Conservation (phyloP, 2,888 invertebrate species). For the Torymus aiolomorphi region DNA sequence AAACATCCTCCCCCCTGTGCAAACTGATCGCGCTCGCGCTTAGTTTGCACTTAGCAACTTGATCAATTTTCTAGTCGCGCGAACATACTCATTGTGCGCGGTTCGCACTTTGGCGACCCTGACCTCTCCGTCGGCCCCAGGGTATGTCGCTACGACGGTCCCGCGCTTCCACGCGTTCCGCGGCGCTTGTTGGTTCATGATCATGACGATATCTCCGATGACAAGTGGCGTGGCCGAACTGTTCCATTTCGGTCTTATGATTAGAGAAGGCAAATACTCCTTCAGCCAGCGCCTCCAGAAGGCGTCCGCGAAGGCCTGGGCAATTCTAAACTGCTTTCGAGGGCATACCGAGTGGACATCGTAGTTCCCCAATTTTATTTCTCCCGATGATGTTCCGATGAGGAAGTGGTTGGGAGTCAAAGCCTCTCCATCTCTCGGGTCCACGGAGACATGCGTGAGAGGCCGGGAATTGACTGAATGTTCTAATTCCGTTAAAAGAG, state of each 20-base stretch:
- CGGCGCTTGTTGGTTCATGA: too few relatives aligned
- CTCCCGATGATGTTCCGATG: slow-evolving; percentile 22
- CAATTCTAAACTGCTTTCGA: background rate
- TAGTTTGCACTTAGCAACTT: background rate
- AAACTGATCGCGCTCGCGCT: too few relatives aligned
- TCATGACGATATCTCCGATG: too few relatives aligned
- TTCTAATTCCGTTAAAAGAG: too few relatives aligned
- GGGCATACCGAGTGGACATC: background rate
- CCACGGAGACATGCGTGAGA: slow-evolving; percentile 17
- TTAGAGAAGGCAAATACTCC: slow-evolving; percentile 31
- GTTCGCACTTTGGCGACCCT: background rate
- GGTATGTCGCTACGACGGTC: too few relatives aligned
- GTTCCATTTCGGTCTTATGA: slow-evolving; percentile 14
- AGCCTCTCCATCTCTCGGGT: background rate
- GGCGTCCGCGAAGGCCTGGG: slow-evolving; percentile 16
- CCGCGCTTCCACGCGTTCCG: too few relatives aligned
- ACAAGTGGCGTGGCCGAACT: too few relatives aligned
- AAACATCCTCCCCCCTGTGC: too few relatives aligned
- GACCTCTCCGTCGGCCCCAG: too few relatives aligned
- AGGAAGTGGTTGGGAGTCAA: slow-evolving; percentile 42
- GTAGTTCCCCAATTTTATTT: background rate
- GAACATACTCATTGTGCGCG: background rate
- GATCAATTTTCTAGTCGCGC: background rate
- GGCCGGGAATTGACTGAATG: slow-evolving; percentile 33
- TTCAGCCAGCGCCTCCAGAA: slow-evolving; percentile 32